Evolutionary conservation across 1,140 invertebrate genomes (phyloP), one percentile per base, ranked within the genome.

Genomic region (Drosophila suzukii): DNA sequence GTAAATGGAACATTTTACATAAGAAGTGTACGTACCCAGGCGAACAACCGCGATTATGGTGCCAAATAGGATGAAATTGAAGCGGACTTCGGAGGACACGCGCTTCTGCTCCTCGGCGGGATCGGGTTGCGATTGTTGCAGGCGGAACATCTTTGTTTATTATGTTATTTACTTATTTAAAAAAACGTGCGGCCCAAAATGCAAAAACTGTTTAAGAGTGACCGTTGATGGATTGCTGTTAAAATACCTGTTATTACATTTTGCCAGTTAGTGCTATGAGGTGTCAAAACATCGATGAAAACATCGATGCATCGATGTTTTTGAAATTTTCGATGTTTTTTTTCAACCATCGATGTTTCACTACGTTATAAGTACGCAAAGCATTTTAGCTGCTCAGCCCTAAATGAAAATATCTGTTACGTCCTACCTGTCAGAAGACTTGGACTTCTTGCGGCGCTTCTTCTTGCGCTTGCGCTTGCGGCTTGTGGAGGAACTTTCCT

Each of bases 61-160:
- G 12, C 80, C 80, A 59, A 92, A 92, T 11, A 91, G 54, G 2
- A 91, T 46, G 24, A 92, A 83, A 49, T 92, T 92, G 8, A 76
- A 72, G 46, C 88, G 79, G 10, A 92, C 91, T 36, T 90, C 89
- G 4, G 82, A 57, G 4, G 82, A 53, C 5, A 90, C 82, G 6
- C 88, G 79, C 47, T 91, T 91, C 10, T 84, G 78, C 43, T 92
- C 91, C 58, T 92, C 91, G 43, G 88, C 90, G 2, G 91, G 88
- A 51, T 92, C 91, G n/a, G 91, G 81, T 55, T 92, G 90, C 15
- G 91, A 75, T 76, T 86, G 91, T 71, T 90, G 90, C 49, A 92
- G 72, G 11, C 91, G 90, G 44, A 92, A 92, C 91, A 92, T 75
- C 15, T n/a, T 34, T 56, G n/a, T 53, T 74, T 32, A 38, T 17